Evolutionary conservation across 2,113 vertebrate species (phyloP).

Genomic region (Corydoras sp.): DNA sequence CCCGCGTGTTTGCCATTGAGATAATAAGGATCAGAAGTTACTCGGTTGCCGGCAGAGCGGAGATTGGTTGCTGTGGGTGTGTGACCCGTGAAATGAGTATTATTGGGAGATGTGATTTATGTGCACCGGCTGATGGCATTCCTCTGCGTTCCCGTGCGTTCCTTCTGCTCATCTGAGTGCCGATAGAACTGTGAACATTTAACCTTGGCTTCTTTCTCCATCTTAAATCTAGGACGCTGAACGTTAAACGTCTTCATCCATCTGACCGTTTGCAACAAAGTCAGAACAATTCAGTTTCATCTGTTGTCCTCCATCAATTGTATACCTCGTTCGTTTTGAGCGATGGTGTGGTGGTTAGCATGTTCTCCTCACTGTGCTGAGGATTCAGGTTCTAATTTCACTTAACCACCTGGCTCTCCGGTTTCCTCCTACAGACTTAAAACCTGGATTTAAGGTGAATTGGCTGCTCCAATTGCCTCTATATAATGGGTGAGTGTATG

Average conservation of each 20-base stretch:
- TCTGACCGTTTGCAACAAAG: too few species aligned
- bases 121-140: constrained; percentile 24
- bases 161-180: background rate
- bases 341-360: too few species aligned
- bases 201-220: background rate
- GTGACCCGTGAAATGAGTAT: constrained; percentile 62
- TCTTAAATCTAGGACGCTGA: background rate
- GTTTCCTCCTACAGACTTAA: too few species aligned
- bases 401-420: too few species aligned
- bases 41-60: constrained; percentile 39
- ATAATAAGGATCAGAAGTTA: constrained; percentile 52
- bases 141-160: constrained; percentile 7
- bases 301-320: too few species aligned
- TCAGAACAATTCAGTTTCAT: too few species aligned
- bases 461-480: too few species aligned
- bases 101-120: constrained; percentile 59
- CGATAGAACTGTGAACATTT: background rate
- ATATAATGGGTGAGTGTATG: too few species aligned
- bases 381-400: too few species aligned
- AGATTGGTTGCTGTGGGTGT: constrained; percentile 55
- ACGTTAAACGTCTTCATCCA: background rate
- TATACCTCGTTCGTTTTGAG: too few species aligned
- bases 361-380: too few species aligned
- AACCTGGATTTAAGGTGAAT: too few species aligned
- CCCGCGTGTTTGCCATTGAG: constrained; percentile 44